A percentile compares a stretch with the other conserved stretches of the same genome.
phyloP scores from a whole-genome alignment of 1,140 invertebrate genomes.

The Drosophila nebulosa region DNA sequence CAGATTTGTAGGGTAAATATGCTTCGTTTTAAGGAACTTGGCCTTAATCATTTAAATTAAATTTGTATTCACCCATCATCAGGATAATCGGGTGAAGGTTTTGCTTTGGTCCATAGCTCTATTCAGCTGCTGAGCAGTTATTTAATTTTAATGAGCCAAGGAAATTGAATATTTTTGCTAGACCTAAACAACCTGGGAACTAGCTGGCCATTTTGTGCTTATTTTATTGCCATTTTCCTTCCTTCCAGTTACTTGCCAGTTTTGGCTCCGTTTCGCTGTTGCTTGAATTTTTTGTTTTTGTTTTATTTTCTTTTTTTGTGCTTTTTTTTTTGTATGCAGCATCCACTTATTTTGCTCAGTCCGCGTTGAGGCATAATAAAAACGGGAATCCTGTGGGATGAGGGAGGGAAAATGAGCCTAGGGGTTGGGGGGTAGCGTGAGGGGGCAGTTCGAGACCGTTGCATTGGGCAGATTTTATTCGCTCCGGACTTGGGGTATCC shows the following conservation, averaged over 20 bases:
- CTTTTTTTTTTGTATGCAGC: conserved; percentile 31
- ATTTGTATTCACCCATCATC: background rate
- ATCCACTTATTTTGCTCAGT: conserved; percentile 47
- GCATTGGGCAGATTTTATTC: conserved; percentile 13
- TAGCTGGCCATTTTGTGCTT: conserved; percentile 32
- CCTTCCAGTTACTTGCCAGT: background rate
- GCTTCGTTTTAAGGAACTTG: background rate
- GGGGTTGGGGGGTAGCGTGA: background rate
- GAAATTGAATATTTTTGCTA: conserved; percentile 71
- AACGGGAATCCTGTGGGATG: background rate
- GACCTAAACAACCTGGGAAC: conserved; percentile 17
- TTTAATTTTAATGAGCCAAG: conserved; percentile 75
- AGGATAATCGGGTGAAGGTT: background rate
- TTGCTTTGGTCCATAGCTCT: background rate
- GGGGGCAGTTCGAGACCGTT: background rate
- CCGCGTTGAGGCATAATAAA: conserved; percentile 38
- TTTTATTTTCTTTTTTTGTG: background rate
- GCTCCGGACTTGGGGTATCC: conserved; percentile 29
- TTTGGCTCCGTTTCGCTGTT: background rate
- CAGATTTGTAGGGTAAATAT: too few relatives aligned
- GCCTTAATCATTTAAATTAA: background rate
- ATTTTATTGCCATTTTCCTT: conserved; percentile 4
- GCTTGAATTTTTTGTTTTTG: conserved; percentile 61
- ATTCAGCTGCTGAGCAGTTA: conserved; percentile 27
- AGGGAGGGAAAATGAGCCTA: too few relatives aligned